phyloP scores from a whole-genome alignment of 1,140 invertebrate genomes.

The Drosophila setifemur region DNA sequence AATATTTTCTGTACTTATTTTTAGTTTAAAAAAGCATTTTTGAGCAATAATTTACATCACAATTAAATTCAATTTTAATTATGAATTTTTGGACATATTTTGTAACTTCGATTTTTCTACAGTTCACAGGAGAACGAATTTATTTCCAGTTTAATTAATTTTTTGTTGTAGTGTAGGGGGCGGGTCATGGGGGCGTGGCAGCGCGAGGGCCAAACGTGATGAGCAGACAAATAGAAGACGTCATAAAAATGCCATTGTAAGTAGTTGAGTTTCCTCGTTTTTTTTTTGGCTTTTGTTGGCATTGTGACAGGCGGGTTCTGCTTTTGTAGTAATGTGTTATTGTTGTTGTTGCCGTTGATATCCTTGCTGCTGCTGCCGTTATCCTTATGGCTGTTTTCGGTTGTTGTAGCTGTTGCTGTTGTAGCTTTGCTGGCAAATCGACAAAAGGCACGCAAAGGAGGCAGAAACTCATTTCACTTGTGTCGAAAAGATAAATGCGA shows the following conservation, averaged over 20 bases:
- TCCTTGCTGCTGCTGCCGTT: slow-evolving; percentile 37
- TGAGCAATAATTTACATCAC: too few species aligned
- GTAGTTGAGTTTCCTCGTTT: slow-evolving; percentile 60
- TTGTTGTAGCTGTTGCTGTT: slow-evolving; percentile 28
- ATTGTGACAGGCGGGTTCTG: slow-evolving; percentile 50
- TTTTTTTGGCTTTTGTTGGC: slow-evolving; percentile 50
- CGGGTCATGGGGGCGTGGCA: slow-evolving; percentile 8
- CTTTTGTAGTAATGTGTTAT: slow-evolving; percentile 22
- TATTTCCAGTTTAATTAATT: not conserved
- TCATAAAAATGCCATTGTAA: slow-evolving; percentile 80
- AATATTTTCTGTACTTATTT: too few species aligned
- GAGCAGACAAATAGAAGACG: slow-evolving; percentile 61
- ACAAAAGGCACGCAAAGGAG: slow-evolving; percentile 61
- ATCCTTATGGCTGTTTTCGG: slow-evolving; percentile 34
- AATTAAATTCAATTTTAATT: too few species aligned
- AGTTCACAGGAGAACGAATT: too few species aligned
- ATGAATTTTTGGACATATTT: too few species aligned
- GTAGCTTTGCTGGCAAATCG: slow-evolving; percentile 48
- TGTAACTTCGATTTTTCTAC: too few species aligned
- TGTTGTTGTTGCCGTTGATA: slow-evolving; percentile 36
- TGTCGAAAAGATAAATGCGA: slow-evolving; percentile 81
- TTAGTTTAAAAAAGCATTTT: too few species aligned
- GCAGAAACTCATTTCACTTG: slow-evolving; percentile 73
- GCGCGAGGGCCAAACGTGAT: slow-evolving; percentile 9
- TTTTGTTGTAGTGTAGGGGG: not conserved